Evolutionary conservation across 92 coral and sea anemone species (phyloP).

Genomic region (Palythoa heliodiscus): DNA sequence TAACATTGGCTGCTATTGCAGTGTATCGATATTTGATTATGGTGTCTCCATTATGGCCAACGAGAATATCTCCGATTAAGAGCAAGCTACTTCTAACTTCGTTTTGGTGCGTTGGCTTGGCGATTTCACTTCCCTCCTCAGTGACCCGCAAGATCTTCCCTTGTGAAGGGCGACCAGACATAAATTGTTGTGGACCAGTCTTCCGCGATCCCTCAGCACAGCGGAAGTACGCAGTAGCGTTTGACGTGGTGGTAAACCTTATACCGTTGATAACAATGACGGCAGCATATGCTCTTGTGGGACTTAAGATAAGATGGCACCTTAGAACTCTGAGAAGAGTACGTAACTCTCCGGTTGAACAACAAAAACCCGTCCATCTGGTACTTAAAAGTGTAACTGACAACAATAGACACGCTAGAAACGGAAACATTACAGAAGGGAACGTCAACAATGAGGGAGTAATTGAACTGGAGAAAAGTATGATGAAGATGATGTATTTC

Average conservation of each 20-base stretch:
- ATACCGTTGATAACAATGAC: constrained; percentile 25
- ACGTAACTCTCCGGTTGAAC: no score
- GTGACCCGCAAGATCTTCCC: constrained; percentile 13
- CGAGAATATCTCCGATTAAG: constrained; percentile 7
- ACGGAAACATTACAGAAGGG: no score
- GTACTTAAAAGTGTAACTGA: not conserved
- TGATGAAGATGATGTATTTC: constrained; percentile 28
- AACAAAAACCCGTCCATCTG: not conserved
- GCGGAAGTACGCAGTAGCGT: constrained; percentile 26
- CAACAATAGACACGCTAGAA: not conserved
- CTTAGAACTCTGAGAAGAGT: constrained; percentile 8
- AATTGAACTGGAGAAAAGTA: constrained; percentile 11
- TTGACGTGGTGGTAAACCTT: constrained; percentile 30
- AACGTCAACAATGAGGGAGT: not conserved
- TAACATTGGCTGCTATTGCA: constrained; percentile 37
- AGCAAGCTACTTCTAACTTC: constrained; percentile 16
- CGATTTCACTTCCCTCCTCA: constrained; percentile 28
- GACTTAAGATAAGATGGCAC: constrained; percentile 22
- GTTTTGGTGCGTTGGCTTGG: constrained; percentile 31
- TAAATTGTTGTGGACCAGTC: not conserved
- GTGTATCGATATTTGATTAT: constrained; percentile 22
- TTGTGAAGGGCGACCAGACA: not conserved
- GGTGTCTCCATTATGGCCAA: constrained; percentile 8
- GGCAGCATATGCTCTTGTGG: constrained; percentile 20
- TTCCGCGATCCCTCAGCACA: constrained; percentile 16